Conservation (phyloP, 2,797 vertebrate genomes). For the Pseudomugil tenellus region DNA sequence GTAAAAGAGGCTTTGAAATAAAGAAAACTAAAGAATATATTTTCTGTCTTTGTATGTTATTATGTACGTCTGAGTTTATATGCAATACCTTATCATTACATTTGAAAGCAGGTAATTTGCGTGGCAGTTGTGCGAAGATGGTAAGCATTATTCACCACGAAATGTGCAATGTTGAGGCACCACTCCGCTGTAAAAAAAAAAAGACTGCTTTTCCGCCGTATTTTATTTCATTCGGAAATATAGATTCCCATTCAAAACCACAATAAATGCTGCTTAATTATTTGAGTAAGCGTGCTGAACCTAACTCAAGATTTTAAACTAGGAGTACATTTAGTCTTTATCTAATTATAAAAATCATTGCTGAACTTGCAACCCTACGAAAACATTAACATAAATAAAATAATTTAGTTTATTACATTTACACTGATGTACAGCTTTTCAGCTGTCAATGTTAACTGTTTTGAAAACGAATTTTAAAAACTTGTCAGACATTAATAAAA, state of each 20-base stretch:
- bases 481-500: too few species aligned
- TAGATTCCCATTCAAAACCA: too few species aligned
- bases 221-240: too few species aligned
- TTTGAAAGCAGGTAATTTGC: neutral
- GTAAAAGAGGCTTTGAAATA: conserved; percentile 70
- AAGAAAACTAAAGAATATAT: conserved; percentile 54
- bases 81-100: neutral
- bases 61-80: neutral
- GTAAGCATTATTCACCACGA: neutral
- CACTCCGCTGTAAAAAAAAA: neutral
- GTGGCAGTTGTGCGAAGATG: neutral
- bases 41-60: neutral
- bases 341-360: too few species aligned
- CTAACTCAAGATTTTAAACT: too few species aligned
- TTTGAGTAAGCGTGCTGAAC: too few species aligned
- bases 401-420: neutral
- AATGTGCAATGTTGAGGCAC: neutral
- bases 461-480: neutral
- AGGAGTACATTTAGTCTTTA: too few species aligned
- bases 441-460: neutral
- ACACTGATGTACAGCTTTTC: neutral
- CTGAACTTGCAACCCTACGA: too few species aligned
- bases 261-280: too few species aligned
- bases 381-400: too few species aligned
- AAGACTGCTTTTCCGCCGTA: neutral